Evolutionary conservation across 1,140 invertebrate genomes (phyloP), one percentile per base, ranked within the genome.

Genomic region (Cheumatopsyche charites): DNA sequence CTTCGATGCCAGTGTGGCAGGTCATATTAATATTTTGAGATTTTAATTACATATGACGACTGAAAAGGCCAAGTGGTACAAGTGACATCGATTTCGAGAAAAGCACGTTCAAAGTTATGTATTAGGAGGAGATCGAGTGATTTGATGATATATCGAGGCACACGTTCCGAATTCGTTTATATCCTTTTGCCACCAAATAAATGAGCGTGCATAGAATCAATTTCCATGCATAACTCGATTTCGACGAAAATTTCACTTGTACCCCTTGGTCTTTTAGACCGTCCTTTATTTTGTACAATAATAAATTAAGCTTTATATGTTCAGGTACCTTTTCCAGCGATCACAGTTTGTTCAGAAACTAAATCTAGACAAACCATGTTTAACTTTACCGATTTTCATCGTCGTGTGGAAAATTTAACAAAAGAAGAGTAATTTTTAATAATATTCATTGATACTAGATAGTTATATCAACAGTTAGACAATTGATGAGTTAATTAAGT

Each of bases 261-360:
- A n/a, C n/a, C n/a, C n/a, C n/a, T n/a, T n/a, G n/a, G n/a, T 42
- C 41, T 42, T 6, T 42, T 42, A 42, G 12, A 5, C 41, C 41
- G 5, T 42, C 12, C 41, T 5, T 12, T 42, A 12, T 42, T 42
- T 15, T 26, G 25, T 23, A 58, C n/a, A 58, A 58, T n/a, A 6
- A 12, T 6, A 17, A 21, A 11, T 19, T 58, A 58, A 6, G 6
- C 19, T 52, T 52, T 52, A 5, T 15, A 52, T 52, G 15, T 63
- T 41, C 23, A 83, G 81, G 86, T 89, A 41, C 87, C 87, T 0
- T 89, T 87, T 73, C 87, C 87, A 12, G 83, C 87, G 0, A 82
- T 89, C 13, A 88, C 87, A 0, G 81, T 89, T n/a, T 89, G 87
- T 70, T 82, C 85, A 1, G 86, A 87, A 78, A 87, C 84, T 1